Base-by-base conservation (phyloP, 2,888 invertebrate species). In the Clitarchus hookeri region DNA sequence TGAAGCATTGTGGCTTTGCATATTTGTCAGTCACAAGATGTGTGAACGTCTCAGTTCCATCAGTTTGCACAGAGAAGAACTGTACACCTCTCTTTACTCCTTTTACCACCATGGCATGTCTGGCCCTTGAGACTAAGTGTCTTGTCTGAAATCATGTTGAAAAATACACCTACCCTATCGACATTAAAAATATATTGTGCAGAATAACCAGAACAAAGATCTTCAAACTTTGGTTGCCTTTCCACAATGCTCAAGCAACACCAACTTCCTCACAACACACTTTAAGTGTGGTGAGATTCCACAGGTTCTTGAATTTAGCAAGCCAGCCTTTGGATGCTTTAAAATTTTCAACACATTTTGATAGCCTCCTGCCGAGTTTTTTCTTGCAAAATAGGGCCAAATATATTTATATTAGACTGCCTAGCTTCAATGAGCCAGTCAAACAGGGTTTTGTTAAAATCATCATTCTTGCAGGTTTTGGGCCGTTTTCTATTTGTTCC, bases 151-250 rank as follows among this genome's bases (percentile, higher is more conserved):
- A 86, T 65, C 25, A 44, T 26, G 44, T 84, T 86, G 79, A 77
- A 86, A 48, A 86, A 86, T 25, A 84, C 16, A 16, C 84, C 84
- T 44, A 84, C 53, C 36, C 65, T 79, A 77, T 86, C 78, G 4
- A 44, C 84, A 44, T 86, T 86, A 13, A 83, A 36, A 83, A 12
- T 27, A 25, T 82, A 23, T 83, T 36, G 27, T 84, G 84, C 44
- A 0, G 25, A 2, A 16, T 83, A 84, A 4, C 85, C 83, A 26
- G 53, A 65, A 48, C 53, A 19, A 27, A 85, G 36, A 53, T 16
- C 27, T 48, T 53, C 27, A n/a, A 85, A 83, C 25, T 54, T 44
- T 23, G n/a, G n/a, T 27, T 54, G 26, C 65, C 83, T 53, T n/a
- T 83, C 84, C 16, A 26, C 9, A 36, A n/a, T 36, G 6, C 6